Conservation (phyloP, 2,888 invertebrate genomes). For the Drepana falcataria region DNA sequence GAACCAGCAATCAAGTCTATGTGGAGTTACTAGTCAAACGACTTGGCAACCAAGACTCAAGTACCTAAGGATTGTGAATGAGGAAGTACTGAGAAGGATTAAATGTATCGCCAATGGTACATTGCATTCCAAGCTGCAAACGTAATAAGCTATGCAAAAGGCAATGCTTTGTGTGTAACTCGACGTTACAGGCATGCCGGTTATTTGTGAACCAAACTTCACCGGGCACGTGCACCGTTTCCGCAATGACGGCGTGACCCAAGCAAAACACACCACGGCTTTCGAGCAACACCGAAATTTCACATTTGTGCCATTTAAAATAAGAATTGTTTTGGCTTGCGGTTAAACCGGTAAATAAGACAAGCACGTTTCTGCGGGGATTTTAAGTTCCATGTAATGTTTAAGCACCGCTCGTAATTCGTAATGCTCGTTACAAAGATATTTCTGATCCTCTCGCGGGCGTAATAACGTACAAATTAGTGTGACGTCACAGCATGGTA, state of each 20-base stretch:
- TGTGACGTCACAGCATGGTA: not conserved
- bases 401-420: not conserved
- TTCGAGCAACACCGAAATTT: not conserved
- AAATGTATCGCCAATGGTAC: constrained; percentile 3
- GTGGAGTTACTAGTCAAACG: too few species aligned
- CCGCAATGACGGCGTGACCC: constrained; percentile 34
- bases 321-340: constrained; percentile 6
- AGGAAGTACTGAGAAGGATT: not conserved
- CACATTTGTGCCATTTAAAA: not conserved
- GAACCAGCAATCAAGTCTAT: too few species aligned
- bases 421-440: too few species aligned
- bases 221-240: constrained; percentile 40
- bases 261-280: constrained; percentile 22
- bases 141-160: constrained; percentile 19
- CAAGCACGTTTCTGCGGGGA: not conserved
- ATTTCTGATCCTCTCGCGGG: not conserved
- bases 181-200: constrained; percentile 12
- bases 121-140: constrained; percentile 14
- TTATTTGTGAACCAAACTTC: constrained; percentile 45
- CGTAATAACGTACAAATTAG: not conserved
- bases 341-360: not conserved
- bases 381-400: not conserved
- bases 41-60: too few species aligned
- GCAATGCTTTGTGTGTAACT: constrained; percentile 10
- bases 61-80: too few species aligned